Conservation (phyloP, 53 echinoderm and acorn worm genomes). For the Echinometra lucunter region DNA sequence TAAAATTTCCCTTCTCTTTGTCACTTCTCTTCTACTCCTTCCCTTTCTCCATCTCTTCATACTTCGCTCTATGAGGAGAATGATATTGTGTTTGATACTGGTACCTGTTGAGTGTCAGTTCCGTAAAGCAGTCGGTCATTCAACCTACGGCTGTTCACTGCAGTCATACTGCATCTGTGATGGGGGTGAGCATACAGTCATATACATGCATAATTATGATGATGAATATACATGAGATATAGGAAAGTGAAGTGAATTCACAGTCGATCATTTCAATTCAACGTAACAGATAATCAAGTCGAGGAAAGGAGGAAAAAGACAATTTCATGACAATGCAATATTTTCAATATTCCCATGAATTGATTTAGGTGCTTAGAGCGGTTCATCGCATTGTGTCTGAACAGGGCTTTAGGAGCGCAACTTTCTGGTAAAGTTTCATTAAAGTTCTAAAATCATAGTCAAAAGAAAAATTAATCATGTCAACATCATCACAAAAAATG, state of each 20-base stretch:
- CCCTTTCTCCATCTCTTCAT: neutral
- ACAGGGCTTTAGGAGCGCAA: too few species aligned
- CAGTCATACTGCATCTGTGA: neutral
- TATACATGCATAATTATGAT: neutral
- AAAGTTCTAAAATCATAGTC: too few species aligned
- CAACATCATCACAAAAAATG: too few species aligned
- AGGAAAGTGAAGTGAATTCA: neutral
- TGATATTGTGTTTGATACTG: neutral
- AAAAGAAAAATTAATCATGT: too few species aligned
- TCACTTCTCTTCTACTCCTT: neutral
- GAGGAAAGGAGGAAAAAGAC: too few species aligned
- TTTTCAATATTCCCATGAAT: neutral
- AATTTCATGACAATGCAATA: too few species aligned
- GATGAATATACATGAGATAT: neutral
- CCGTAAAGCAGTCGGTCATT: neutral
- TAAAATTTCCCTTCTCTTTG: neutral
- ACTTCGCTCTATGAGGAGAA: neutral
- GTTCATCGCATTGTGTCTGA: neutral
- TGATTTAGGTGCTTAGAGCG: neutral
- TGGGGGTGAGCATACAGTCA: neutral
- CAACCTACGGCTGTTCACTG: neutral
- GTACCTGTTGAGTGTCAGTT: conserved; percentile 7
- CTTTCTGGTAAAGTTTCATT: too few species aligned
- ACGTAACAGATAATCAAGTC: too few species aligned
- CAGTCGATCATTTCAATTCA: neutral